Base-by-base conservation (phyloP, 2,888 invertebrate genomes). In the Pediacus dermestoides region DNA sequence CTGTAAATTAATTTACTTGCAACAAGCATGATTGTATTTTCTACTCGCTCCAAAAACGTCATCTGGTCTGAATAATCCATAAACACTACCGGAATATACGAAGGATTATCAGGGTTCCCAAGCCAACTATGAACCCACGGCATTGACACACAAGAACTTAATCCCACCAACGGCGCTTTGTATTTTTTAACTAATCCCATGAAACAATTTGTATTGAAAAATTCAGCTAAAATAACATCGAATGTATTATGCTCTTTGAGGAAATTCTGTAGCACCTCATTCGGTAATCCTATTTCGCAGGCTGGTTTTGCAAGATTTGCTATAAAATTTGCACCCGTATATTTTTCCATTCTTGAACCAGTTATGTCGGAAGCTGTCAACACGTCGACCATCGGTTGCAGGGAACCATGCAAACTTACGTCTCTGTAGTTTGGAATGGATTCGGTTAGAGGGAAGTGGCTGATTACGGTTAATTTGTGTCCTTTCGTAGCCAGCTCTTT, bases 151-250 rank as follows among this genome's bases (percentile, higher is more conserved):
- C 73, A 72, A 0, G 76, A 73, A 1, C 71, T 70, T 37, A 76
- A 59, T 1, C 73, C 74, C 30, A 78, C 74, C 26, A 55, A 74
- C 0, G 77, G 77, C 26, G 49, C 52, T n/a, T 56, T 46, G 30
- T 83, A 72, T 50, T 78, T 75, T 53, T 82, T 72, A 0, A 78
- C 79, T 16, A 88, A 62, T 1, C 78, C 81, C 49, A 84, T 65
- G 60, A 78, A 78, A 59, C 87, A 85, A 56, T 87, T 83, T 31
- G 77, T 76, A 48, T 82, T 83, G 58, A 88, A 87, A 37, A 76
- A 76, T 64, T 88, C 53, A 2, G 78, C 69, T 1, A 88, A 61
- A 4, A 85, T 72, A 0, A 87, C 63, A 62, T 88, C 85, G 55
- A 78, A 85, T 30, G 75, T 75, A 2, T 69, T 65, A 45, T 73